Conservation (phyloP, 2,888 invertebrate species). For the Meghimatium bilineatum region DNA sequence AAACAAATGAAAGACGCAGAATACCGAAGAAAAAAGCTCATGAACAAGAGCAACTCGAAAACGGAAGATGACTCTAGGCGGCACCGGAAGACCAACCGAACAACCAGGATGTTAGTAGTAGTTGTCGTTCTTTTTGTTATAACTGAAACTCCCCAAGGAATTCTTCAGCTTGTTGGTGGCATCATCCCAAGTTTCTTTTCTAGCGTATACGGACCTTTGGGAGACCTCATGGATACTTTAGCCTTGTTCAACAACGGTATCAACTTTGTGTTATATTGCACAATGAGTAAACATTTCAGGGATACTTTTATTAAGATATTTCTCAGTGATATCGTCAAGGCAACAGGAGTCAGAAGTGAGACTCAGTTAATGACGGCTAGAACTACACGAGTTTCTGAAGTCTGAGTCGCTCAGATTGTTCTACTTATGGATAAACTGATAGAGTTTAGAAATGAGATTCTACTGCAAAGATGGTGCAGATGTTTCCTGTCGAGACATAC, state of each 20-base stretch:
- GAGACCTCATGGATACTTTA: conserved; percentile 91
- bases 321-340: conserved; percentile 61
- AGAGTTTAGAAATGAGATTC: background rate
- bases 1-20: conserved; percentile 77
- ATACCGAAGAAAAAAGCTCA: conserved; percentile 68
- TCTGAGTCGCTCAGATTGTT: conserved; percentile 50
- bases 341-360: conserved; percentile 55
- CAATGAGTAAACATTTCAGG: conserved; percentile 95
- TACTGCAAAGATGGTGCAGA: background rate
- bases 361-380: conserved; percentile 61
- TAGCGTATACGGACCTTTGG: conserved; percentile 80
- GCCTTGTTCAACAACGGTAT: conserved; percentile 93
- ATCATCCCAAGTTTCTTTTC: conserved; percentile 85
- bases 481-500: background rate
- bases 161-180: conserved; percentile 85
- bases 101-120: conserved; percentile 92
- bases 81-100: conserved; percentile 81
- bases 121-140: conserved; percentile 91
- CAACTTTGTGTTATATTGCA: conserved; percentile 94
- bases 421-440: background rate
- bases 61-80: conserved; percentile 62
- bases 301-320: conserved; percentile 82
- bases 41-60: conserved; percentile 58
- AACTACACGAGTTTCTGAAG: conserved; percentile 66
- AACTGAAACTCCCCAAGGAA: conserved; percentile 91